Evolutionary conservation across 2,113 vertebrate genomes (phyloP).

Genomic region (Hiodon alosoides): DNA sequence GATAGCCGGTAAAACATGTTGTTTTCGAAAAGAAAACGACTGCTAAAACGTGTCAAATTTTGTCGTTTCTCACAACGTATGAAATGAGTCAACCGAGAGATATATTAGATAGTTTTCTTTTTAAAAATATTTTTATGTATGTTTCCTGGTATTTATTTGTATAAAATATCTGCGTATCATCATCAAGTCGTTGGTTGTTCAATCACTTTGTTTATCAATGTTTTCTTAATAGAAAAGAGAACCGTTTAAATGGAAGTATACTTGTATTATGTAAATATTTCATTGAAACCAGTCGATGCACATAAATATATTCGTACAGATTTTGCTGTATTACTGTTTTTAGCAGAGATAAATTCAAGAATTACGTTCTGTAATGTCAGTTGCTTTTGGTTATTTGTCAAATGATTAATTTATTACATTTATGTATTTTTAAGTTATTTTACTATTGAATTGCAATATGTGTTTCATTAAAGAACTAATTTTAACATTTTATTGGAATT

Average conservation of each 20-base stretch:
- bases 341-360: conserved; percentile 72
- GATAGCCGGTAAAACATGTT: conserved; percentile 57
- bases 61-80: conserved; percentile 46
- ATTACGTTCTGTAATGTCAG: conserved; percentile 85
- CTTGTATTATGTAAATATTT: conserved; percentile 91
- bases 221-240: conserved; percentile 70
- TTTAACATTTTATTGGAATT: conserved; percentile 78
- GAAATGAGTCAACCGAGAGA: conserved; percentile 65
- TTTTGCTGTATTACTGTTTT: conserved; percentile 87
- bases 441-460: conserved; percentile 83
- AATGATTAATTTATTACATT: conserved; percentile 82
- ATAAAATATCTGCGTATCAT: conserved; percentile 72
- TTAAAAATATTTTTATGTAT: conserved; percentile 67
- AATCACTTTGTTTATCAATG: conserved; percentile 80
- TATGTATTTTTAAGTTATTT: conserved; percentile 89
- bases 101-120: conserved; percentile 63
- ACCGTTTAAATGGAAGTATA: conserved; percentile 69
- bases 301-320: conserved; percentile 95
- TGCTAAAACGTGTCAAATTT: conserved; percentile 50
- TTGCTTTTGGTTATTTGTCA: conserved; percentile 77
- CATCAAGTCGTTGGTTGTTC: conserved; percentile 78
- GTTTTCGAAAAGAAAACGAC: conserved; percentile 49
- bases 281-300: conserved; percentile 80
- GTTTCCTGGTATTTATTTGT: conserved; percentile 76
- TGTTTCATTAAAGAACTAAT: conserved; percentile 91